Percentiles rank a stretch among this genome's conserved stretches.
Conservation (phyloP, 2,113 vertebrate genomes). For the Upupa epops region DNA sequence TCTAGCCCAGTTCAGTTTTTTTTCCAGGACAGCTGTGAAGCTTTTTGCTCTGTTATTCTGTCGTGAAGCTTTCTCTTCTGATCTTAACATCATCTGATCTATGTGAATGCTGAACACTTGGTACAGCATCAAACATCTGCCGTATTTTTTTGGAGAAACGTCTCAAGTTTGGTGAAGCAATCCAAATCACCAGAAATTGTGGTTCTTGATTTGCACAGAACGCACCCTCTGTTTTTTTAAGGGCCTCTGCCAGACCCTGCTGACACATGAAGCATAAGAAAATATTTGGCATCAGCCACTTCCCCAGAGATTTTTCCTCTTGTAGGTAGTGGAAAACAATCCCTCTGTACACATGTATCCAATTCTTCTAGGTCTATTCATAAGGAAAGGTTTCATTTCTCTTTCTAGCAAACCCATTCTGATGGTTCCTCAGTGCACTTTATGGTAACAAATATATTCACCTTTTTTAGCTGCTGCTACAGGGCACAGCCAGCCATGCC, state of each 20-base stretch:
- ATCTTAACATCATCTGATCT: slow-evolving; percentile 50
- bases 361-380: slow-evolving; percentile 50
- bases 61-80: not conserved
- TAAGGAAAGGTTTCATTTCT: slow-evolving; percentile 50
- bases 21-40: not conserved
- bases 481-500: slow-evolving; percentile 1
- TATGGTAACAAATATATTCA: slow-evolving; percentile 34
- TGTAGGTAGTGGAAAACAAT: slow-evolving; percentile 68
- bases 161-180: slow-evolving; percentile 27
- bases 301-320: slow-evolving; percentile 57
- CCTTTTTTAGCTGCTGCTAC: slow-evolving; percentile 51
- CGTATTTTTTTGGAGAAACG: slow-evolving; percentile 43
- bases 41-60: slow-evolving; percentile 5
- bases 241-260: slow-evolving; percentile 50
- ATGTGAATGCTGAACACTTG: slow-evolving; percentile 42
- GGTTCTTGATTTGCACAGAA: slow-evolving; percentile 52
- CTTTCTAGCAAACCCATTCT: slow-evolving; percentile 51
- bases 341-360: slow-evolving; percentile 54
- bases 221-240: slow-evolving; percentile 30
- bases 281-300: slow-evolving; percentile 56
- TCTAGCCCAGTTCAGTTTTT: not conserved
- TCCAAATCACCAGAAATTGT: slow-evolving; percentile 40
- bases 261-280: slow-evolving; percentile 52
- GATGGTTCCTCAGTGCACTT: slow-evolving; percentile 35
- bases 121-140: slow-evolving; percentile 47